Conservation (phyloP, 2,888 invertebrate species). For the Harpagoxenus sublaevis region DNA sequence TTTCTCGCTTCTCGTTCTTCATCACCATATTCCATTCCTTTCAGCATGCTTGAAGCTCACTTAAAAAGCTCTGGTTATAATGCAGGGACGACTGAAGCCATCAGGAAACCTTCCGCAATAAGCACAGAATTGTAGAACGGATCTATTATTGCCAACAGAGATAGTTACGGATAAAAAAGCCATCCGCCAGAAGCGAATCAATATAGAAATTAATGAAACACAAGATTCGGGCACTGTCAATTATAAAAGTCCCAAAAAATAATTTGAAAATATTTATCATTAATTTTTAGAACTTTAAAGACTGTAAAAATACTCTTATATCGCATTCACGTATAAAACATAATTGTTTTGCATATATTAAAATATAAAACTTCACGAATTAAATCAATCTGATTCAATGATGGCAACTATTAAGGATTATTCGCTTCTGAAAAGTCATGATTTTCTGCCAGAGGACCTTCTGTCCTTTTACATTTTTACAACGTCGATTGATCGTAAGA, state of each 20-base stretch:
- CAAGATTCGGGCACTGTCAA: not conserved
- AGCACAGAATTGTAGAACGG: not conserved
- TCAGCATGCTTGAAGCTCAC: slow-evolving; percentile 24
- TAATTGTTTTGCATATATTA: not conserved
- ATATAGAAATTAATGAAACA: not conserved
- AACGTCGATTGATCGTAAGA: slow-evolving; percentile 64
- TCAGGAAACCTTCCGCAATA: slow-evolving; percentile 8
- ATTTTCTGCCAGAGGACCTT: not conserved
- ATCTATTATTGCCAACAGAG: not conserved
- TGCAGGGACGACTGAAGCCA: not conserved
- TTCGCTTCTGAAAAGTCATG: not conserved
- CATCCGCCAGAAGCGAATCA: not conserved
- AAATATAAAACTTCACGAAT: not conserved
- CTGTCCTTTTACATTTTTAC: not conserved
- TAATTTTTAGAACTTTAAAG: not conserved
- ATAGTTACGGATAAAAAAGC: slow-evolving; percentile 1
- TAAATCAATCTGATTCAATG: not conserved
- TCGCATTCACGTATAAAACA: not conserved
- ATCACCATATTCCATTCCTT: slow-evolving; percentile 31
- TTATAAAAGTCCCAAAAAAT: not conserved
- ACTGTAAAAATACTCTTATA: not conserved
- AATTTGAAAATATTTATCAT: not conserved
- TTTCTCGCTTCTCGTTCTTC: slow-evolving; percentile 43
- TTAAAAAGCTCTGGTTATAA: slow-evolving; percentile 37
- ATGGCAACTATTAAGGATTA: not conserved